These are phyloP conservation scores for Agrochola macilenta DNA, from an alignment of 2,888 invertebrate genomes.

Conservation along the genomic window DNA sequence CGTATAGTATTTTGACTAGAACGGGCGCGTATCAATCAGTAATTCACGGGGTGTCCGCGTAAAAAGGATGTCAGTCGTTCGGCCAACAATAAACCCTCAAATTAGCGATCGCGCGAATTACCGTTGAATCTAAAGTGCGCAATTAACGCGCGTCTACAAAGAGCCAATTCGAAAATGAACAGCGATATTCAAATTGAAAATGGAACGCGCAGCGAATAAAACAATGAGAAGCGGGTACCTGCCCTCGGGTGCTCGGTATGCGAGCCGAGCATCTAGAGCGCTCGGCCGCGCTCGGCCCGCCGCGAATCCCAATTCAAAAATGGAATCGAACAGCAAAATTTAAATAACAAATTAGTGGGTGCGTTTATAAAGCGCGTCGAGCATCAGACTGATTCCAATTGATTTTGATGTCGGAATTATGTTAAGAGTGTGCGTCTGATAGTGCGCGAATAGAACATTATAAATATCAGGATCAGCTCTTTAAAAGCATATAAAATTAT, in stretches of 20 bases:
- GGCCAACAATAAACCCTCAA: slow-evolving; percentile 87
- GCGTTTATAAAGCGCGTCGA: slow-evolving; percentile 83
- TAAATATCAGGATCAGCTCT: slow-evolving; percentile 58
- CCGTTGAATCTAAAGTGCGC: slow-evolving; percentile 89
- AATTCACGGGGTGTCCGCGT: slow-evolving; percentile 81
- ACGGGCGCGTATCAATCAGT: slow-evolving; percentile 75
- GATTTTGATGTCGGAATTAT: slow-evolving; percentile 81
- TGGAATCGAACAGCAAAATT: slow-evolving; percentile 84
- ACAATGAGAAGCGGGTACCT: slow-evolving; percentile 81
- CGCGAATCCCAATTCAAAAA: slow-evolving; percentile 85
- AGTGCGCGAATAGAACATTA: slow-evolving; percentile 60
- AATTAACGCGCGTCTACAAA: slow-evolving; percentile 88
- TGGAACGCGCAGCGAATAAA: slow-evolving; percentile 88
- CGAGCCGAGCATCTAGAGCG: slow-evolving; percentile 77
- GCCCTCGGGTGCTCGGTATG: slow-evolving; percentile 75
- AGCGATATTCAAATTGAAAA: slow-evolving; percentile 90
- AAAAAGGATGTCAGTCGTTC: slow-evolving; percentile 85
- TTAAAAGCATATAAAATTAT: slow-evolving; percentile 48
- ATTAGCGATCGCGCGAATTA: slow-evolving; percentile 88
- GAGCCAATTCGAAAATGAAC: slow-evolving; percentile 89
- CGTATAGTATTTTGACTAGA: slow-evolving; percentile 71
- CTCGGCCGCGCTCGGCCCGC: slow-evolving; percentile 67
- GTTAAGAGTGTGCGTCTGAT: slow-evolving; percentile 67
- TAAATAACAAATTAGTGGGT: slow-evolving; percentile 88
- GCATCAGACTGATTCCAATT: slow-evolving; percentile 81